Percentiles rank a stretch among this genome's conserved stretches.
These are phyloP conservation scores for Conopomorpha cramerella DNA, from an alignment of 1,140 invertebrate genomes.

Conservation along the genomic window DNA sequence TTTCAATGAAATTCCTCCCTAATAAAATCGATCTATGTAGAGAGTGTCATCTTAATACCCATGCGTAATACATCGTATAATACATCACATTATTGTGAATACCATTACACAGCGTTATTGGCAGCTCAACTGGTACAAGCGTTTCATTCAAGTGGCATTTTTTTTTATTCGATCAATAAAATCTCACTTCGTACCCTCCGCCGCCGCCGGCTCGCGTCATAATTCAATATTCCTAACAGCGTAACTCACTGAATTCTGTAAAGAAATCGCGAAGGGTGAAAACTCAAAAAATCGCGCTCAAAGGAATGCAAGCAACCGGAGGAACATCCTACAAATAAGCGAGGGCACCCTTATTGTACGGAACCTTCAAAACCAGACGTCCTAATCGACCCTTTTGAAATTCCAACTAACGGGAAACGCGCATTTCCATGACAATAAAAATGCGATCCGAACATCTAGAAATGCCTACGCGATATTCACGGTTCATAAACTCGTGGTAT, in stretches of 20 bases:
- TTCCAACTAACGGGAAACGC: slow-evolving; percentile 55
- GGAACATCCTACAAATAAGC: slow-evolving; percentile 39
- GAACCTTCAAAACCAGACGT: slow-evolving; percentile 55
- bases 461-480: slow-evolving; percentile 58
- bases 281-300: slow-evolving; percentile 25
- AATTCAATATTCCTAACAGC: slow-evolving; percentile 42
- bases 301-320: slow-evolving; percentile 18
- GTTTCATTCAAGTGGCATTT: too few relatives aligned
- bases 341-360: slow-evolving; percentile 35
- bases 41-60: too few relatives aligned
- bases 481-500: slow-evolving; percentile 59
- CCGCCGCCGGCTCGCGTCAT: slow-evolving; percentile 29
- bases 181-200: too few relatives aligned
- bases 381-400: slow-evolving; percentile 58
- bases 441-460: slow-evolving; percentile 56
- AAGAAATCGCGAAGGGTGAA: slow-evolving; percentile 22
- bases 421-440: slow-evolving; percentile 61
- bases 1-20: too few relatives aligned
- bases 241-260: slow-evolving; percentile 14
- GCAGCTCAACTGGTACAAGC: too few relatives aligned
- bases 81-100: too few relatives aligned
- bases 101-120: too few relatives aligned
- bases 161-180: not conserved
- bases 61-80: too few relatives aligned
- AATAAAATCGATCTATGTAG: too few relatives aligned